Conservation (phyloP, 2,797 vertebrate species). For the Leptoclinus maculatus region DNA sequence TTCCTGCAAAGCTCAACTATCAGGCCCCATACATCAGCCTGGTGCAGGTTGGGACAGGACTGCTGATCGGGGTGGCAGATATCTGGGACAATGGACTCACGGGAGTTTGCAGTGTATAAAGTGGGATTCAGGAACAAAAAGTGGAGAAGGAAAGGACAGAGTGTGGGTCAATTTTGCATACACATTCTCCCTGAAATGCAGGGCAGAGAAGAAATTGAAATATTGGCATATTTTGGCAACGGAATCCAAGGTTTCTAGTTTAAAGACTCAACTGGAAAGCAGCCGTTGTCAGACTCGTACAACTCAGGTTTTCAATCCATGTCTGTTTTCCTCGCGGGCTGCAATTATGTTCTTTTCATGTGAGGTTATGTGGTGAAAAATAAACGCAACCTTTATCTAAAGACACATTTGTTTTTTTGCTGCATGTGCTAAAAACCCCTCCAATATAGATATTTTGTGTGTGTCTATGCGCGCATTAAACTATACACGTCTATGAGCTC, state of each 20-base stretch:
- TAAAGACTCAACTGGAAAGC: neutral
- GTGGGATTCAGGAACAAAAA: neutral
- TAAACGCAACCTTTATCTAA: neutral
- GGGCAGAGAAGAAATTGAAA: neutral
- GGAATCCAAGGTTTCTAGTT: constrained; percentile 1
- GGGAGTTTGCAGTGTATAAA: constrained; percentile 25
- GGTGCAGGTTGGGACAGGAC: constrained; percentile 62
- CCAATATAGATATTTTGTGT: neutral
- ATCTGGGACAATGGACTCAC: constrained; percentile 65
- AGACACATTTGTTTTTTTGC: neutral
- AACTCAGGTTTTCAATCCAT: neutral
- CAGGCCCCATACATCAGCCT: constrained; percentile 54
- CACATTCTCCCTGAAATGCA: neutral
- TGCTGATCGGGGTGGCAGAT: constrained; percentile 63
- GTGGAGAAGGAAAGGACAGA: neutral
- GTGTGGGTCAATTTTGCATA: neutral
- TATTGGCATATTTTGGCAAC: constrained; percentile 5
- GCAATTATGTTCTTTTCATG: neutral
- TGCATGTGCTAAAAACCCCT: neutral
- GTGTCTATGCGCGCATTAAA: neutral
- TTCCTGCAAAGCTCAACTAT: constrained; percentile 51
- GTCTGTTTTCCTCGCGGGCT: neutral
- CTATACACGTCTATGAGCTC: constrained; percentile 4
- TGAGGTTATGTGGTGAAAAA: constrained; percentile 12
- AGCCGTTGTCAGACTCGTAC: neutral